Evolutionary conservation across 1,140 invertebrate species (phyloP), one percentile per base, ranked within the genome.

Genomic region (Tribolium madens): DNA sequence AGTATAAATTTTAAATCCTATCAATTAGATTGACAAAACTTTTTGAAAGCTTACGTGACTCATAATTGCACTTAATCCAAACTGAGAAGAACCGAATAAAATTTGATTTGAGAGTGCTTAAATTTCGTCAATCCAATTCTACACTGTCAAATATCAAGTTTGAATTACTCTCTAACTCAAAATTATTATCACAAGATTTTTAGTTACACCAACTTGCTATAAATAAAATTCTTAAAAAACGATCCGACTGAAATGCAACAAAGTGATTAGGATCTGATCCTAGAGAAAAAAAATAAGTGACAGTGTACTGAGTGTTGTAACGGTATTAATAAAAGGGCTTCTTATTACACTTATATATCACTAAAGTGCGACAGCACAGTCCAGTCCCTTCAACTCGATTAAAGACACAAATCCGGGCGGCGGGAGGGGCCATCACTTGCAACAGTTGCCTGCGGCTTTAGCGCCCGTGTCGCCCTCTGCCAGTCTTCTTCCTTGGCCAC

Each of bases 401-500:
- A 80, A 70, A 73, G 79, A 78, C 79, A 79, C 78, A 77, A 77
- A 78, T 69, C 79, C 76, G 15, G 18, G 47, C 17, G 18, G 33
- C 18, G 7, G 26, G 50, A 78, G 68, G 57, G 78, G 78, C 81
- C 82, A 94, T 95, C 94, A 96, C 93, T 96, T 96, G 93, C 96
- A 97, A 90, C 96, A 97, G 88, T 94, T 94, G 86, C 92, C 92
- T 85, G 94, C 90, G 84, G 91, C 87, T 89, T 94, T 93, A 88
- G 94, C 91, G 84, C 91, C 91, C 87, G 89, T 87, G 84, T 95
- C 95, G 81, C 93, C 90, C 87, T 95, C 93, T 82, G 92, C 92
- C 84, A 96, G 91, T 85, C 93, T 91, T 86, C 93, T 91, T 80
- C 93, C 93, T 87, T 93, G 91, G 69, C 89, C 92, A 84, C 89